Evolutionary conservation across 2,888 invertebrate genomes (phyloP), one percentile per base, ranked within the genome.

Genomic region (Leptinotarsa juncta): DNA sequence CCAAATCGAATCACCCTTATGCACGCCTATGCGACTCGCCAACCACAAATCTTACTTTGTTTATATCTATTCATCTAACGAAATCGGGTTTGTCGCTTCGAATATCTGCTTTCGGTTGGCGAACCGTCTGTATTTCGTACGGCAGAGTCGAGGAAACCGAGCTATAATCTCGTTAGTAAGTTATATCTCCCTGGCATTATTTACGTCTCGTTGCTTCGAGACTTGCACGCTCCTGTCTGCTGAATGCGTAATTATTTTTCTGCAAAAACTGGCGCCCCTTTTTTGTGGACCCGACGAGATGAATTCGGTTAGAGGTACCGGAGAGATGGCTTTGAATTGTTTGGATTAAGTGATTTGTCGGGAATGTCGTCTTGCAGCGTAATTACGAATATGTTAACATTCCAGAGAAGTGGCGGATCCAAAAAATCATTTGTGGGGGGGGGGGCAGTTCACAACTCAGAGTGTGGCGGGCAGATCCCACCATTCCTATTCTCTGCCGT

Each of bases 121-220:
- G 20, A 57, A 18, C 10, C 20, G 57, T 20, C 57, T 57, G 20
- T 53, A 53, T 57, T 32, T 32, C 32, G 62, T 23, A 16, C 62
- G n/a, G 32, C 26, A 62, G 4, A 26, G 26, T 62, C 62, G 62
- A 15, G 71, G 60, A 10, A 66, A 71, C 60, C 67, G 60, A 72
- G 67, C 57, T 72, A 60, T 72, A 72, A 72, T 72, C 72, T 72
- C 50, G 72, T 72, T 67, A 72, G 72, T 68, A 68, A 72, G 60
- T 72, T 72, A 72, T 72, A 62, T 62, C 72, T 72, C 50, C 51
- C 16, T 18, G 51, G 67, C 42, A 53, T 67, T 72, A 68, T 65
- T 68, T 62, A 62, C 60, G 62, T 67, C 42, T 53, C 72, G 51
- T 20, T 67, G 72, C 62, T 67, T 67, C 42, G 42, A 67, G 67